These are phyloP conservation scores for Tachycineta bicolor DNA, from an alignment of 2,113 vertebrate genomes.

Conservation along the genomic window DNA sequence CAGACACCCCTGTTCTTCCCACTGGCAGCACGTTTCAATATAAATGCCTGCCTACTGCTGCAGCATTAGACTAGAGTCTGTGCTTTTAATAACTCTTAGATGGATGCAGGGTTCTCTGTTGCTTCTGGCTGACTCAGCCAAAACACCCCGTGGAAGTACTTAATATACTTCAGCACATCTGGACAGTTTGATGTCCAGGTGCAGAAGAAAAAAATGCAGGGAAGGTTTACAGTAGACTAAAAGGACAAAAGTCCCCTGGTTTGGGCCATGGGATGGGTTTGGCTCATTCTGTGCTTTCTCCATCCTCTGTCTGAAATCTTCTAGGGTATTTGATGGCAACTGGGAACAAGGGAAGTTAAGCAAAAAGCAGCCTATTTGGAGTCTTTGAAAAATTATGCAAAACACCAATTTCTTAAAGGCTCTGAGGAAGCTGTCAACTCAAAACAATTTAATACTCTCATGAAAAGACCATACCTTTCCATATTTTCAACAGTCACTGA, in stretches of 20 bases:
- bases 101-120: not conserved
- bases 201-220: not conserved
- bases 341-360: not conserved
- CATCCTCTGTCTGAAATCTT: not conserved
- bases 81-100: not conserved
- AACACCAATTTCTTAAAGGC: not conserved
- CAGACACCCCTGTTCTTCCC: not conserved
- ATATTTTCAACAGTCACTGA: not conserved
- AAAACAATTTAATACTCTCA: not conserved
- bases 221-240: not conserved
- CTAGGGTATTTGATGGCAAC: not conserved
- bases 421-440: not conserved
- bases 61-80: not conserved
- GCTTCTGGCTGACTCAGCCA: not conserved
- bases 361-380: not conserved
- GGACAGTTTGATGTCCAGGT: not conserved
- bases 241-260: not conserved
- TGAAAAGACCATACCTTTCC: not conserved
- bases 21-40: not conserved
- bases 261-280: not conserved
- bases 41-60: not conserved
- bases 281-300: not conserved
- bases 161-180: not conserved
- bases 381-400: not conserved
- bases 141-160: not conserved